Evolutionary conservation across 2,113 vertebrate genomes (phyloP).

Genomic region (Sebastes fasciatus): DNA sequence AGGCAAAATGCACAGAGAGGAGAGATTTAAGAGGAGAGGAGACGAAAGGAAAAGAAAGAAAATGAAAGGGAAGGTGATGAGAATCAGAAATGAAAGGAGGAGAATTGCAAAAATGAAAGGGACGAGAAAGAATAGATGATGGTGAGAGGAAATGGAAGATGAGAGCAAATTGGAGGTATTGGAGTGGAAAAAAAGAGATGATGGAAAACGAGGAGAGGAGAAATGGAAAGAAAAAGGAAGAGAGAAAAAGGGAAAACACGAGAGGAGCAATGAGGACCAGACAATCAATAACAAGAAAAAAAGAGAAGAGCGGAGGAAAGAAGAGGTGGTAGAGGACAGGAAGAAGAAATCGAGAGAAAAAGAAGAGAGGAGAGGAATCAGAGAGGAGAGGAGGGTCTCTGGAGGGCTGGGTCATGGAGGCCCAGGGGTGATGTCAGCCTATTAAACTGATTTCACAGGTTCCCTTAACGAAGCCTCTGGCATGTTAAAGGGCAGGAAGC

Average conservation of each 20-base stretch:
- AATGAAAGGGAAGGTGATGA: neutral
- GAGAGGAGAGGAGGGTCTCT: slow-evolving; percentile 64
- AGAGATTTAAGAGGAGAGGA: slow-evolving; percentile 46
- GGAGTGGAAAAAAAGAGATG: neutral
- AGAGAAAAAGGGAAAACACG: neutral
- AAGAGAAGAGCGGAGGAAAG: slow-evolving; percentile 23
- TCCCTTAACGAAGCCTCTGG: slow-evolving; percentile 85
- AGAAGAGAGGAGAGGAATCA: slow-evolving; percentile 19
- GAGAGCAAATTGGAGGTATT: neutral
- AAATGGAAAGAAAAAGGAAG: neutral
- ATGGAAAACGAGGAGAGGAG: neutral
- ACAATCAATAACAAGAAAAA: slow-evolving; percentile 46
- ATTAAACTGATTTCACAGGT: slow-evolving; percentile 87
- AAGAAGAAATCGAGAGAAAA: slow-evolving; percentile 46
- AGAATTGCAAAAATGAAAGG: neutral
- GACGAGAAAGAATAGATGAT: too few relatives aligned
- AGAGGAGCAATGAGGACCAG: slow-evolving; percentile 19
- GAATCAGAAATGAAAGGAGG: neutral
- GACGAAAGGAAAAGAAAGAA: slow-evolving; percentile 1
- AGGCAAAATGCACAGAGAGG: slow-evolving; percentile 33
- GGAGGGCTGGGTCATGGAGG: slow-evolving; percentile 76
- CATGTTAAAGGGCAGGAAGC: slow-evolving; percentile 87
- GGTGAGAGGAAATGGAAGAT: neutral
- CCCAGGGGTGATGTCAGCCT: slow-evolving; percentile 85
- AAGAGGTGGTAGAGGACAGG: slow-evolving; percentile 42